Evolutionary conservation across 2,113 vertebrate species (phyloP).

Genomic region (Uropsilus gracilis): DNA sequence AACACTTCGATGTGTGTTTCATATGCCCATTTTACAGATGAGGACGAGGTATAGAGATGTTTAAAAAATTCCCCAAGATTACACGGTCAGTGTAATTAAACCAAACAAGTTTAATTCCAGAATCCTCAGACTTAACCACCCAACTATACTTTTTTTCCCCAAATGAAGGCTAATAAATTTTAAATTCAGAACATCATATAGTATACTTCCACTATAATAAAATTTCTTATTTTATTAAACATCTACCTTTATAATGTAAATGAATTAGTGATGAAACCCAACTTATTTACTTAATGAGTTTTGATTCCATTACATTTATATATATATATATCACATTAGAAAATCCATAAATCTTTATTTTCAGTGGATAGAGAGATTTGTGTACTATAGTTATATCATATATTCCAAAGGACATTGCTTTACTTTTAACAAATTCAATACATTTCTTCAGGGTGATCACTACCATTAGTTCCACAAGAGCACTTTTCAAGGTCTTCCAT

Average conservation of each 20-base stretch:
- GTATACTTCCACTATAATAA: background rate
- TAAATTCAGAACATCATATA: background rate
- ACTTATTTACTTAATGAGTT: background rate
- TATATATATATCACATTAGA: background rate
- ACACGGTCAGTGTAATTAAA: background rate
- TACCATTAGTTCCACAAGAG: background rate
- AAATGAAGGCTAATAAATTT: conserved; percentile 20
- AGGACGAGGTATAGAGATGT: background rate
- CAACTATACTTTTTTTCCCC: background rate
- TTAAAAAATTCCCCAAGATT: background rate
- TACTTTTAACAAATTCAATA: background rate
- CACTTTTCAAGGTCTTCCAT: background rate
- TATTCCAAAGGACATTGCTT: background rate
- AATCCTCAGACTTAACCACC: background rate
- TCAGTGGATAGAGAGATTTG: background rate
- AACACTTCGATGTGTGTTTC: background rate
- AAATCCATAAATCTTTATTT: background rate
- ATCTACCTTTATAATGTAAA: background rate
- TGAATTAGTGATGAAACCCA: background rate
- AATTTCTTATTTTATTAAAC: background rate
- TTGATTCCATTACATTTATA: background rate
- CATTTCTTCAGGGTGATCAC: background rate
- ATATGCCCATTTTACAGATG: background rate
- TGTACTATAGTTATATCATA: background rate
- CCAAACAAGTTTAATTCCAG: background rate